Evolutionary conservation across 1,140 invertebrate genomes (phyloP), one percentile per base, ranked within the genome.

Genomic region (Patella vulgata): DNA sequence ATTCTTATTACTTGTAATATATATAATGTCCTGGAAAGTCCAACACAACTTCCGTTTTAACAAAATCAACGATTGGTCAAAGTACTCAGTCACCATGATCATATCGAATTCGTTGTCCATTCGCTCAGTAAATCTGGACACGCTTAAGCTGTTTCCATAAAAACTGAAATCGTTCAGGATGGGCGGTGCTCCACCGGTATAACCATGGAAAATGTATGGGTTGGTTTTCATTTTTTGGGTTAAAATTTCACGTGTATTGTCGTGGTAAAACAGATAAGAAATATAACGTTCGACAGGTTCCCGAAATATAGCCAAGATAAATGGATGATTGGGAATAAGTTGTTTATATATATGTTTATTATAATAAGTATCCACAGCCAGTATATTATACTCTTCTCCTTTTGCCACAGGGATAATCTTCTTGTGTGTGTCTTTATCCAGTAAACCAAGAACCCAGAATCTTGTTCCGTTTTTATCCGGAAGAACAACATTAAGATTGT

Each of bases 11-110:
- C n/a, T n/a, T n/a, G n/a, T n/a, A n/a, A n/a, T n/a, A n/a, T n/a
- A n/a, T n/a, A n/a, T n/a, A n/a, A n/a, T n/a, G n/a, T n/a, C n/a
- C n/a, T 33, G n/a, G n/a, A n/a, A n/a, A n/a, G n/a, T n/a, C n/a
- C n/a, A n/a, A n/a, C n/a, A n/a, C n/a, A n/a, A n/a, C n/a, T n/a
- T n/a, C n/a, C n/a, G n/a, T n/a, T n/a, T n/a, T n/a, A n/a, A n/a
- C n/a, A n/a, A n/a, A n/a, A 88, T 76, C 33, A 87, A 71, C 3
- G 86, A 87, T 64, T 86, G 85, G 62, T 87, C 86, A 73, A 87
- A 85, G 52, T 84, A 77, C 70, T 88, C 86, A 3, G 83, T 70
- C 5, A 88, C 76, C 81, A 88, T 77, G 23, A 88, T 78, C 3
- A 87, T 73, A 64, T 85, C 77, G 66, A 88, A 87, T 14, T 83